phyloP scores from a whole-genome alignment of 1,140 invertebrate genomes.

The Drosophila arawakana region DNA sequence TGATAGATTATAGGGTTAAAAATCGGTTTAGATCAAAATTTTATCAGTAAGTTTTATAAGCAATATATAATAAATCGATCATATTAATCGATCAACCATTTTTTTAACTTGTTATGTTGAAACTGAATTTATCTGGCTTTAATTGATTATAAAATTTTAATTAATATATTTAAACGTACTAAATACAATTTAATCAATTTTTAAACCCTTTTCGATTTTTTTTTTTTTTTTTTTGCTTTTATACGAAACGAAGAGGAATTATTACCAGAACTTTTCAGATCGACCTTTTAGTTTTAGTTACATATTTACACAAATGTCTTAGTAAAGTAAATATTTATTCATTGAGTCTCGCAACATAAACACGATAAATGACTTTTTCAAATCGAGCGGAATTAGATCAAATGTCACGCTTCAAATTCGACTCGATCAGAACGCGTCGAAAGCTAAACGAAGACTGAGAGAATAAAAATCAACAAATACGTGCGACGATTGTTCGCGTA shows the following conservation, averaged over 20 bases:
- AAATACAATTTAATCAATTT: too few species aligned
- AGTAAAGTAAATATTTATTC: constrained; percentile 19
- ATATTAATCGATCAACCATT: too few species aligned
- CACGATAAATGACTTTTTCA: constrained; percentile 13
- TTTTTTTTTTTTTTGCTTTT: too few species aligned
- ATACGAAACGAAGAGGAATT: neutral
- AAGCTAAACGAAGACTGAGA: constrained; percentile 53
- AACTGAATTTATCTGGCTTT: too few species aligned
- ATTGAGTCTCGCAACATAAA: constrained; percentile 28
- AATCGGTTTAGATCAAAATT: too few species aligned
- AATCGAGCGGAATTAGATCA: constrained; percentile 1
- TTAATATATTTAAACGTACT: too few species aligned
- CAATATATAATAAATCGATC: too few species aligned
- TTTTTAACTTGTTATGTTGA: too few species aligned
- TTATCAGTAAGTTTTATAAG: too few species aligned
- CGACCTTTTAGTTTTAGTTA: constrained; percentile 1
- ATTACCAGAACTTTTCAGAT: neutral
- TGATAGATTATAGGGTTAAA: too few species aligned
- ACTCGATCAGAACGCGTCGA: constrained; percentile 28
- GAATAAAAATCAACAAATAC: neutral
- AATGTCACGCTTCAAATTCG: constrained; percentile 5
- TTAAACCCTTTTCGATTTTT: too few species aligned
- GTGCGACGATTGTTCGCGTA: constrained; percentile 53
- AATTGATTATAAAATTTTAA: too few species aligned
- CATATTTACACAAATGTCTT: constrained; percentile 68